Base-by-base conservation (phyloP, 2,888 invertebrate species). In the Drosophila tripunctata region DNA sequence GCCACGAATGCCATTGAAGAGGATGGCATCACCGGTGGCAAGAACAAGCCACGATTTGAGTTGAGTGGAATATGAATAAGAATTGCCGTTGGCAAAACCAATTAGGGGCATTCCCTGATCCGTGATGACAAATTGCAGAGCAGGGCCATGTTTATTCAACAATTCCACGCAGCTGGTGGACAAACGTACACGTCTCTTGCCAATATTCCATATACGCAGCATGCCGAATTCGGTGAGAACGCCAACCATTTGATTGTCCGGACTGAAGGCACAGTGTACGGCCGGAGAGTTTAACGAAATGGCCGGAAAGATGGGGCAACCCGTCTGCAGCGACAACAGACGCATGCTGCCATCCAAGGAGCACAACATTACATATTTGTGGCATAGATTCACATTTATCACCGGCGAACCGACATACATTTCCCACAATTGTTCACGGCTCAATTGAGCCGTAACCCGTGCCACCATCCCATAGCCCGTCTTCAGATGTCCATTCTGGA, bases 61-160 rank as follows among this genome's bases (percentile, higher is more conserved):
- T 86, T 95, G 94, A 73, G 93, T 92, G 77, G 95, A 95, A 90
- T 95, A 98, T 60, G 96, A 95, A 88, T 96, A 98, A 2, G 97
- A 96, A 89, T 95, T 95, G 19, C 97, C 96, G 88, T 95, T 96
- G 27, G 95, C 95, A 30, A 98, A 93, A n/a, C 96, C 94, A 70
- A 98, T 93, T 88, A 97, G 93, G 0, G 98, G 97, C 88, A 95
- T 93, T 21, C 96, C 96, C 67, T 95, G 94, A 67, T 96, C 94
- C 10, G 95, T 83, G 88, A 91, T 75, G 90, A 92, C 80, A 94
- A 93, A 57, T 93, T 93, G 87, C 93, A 94, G 69, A 92, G 93
- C 63, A 92, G 93, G 19, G 93, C 94, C 66, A 41, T 90, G 89
- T 56, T 90, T 89, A 6, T 78, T 75, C 14, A 91, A 81, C 36